Conservation (phyloP, 2,113 vertebrate species). For the Tenebrosternarchus preto region DNA sequence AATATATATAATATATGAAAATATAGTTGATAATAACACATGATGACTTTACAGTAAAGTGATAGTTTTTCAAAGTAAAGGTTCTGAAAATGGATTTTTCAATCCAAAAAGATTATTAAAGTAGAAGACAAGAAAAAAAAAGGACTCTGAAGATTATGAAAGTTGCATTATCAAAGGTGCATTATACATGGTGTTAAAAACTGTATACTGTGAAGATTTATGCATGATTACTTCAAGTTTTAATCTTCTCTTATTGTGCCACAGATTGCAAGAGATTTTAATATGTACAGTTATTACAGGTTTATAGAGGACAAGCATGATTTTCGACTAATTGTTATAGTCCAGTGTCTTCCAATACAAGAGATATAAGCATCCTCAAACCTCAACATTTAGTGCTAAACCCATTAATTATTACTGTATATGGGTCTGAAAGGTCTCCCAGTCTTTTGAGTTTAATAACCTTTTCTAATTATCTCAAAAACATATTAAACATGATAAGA, state of each 20-base stretch:
- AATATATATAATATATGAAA: constrained; percentile 58
- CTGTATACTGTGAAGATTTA: not conserved
- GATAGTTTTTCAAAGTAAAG: constrained; percentile 49
- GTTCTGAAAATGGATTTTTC: too few relatives aligned
- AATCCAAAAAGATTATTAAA: too few relatives aligned
- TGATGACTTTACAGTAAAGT: constrained; percentile 62
- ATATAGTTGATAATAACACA: constrained; percentile 63
- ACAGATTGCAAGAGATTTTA: constrained; percentile 4
- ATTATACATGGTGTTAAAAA: not conserved
- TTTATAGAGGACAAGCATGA: not conserved
- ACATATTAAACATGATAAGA: not conserved
- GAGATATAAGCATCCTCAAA: not conserved
- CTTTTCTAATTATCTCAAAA: not conserved
- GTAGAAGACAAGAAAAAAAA: not conserved
- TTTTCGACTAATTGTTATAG: not conserved
- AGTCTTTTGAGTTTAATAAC: not conserved
- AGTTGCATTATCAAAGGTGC: not conserved
- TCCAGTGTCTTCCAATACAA: constrained; percentile 14
- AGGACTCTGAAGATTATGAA: not conserved
- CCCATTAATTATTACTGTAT: constrained; percentile 1
- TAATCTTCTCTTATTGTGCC: constrained; percentile 1
- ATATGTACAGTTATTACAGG: constrained; percentile 11
- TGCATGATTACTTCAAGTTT: not conserved
- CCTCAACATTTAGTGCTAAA: not conserved
- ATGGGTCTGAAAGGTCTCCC: not conserved